A percentile compares a stretch with the other conserved stretches of the same genome.
Conservation (phyloP, 2,888 invertebrate species). For the Lepetodrilus schrolli region DNA sequence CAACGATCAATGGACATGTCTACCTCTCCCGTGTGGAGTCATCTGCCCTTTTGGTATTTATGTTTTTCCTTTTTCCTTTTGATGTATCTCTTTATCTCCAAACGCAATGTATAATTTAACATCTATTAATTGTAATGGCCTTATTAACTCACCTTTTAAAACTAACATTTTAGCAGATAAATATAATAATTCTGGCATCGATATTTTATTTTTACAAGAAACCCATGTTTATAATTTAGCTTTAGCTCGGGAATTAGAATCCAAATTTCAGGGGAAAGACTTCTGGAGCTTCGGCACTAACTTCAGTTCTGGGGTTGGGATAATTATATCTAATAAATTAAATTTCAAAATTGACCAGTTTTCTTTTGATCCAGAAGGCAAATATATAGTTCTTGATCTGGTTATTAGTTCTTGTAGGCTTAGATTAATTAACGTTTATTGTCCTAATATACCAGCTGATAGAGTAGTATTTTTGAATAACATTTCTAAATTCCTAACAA, state of each 20-base stretch:
- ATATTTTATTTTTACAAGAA: constrained; percentile 25
- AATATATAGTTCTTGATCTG: background rate
- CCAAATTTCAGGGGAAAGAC: background rate
- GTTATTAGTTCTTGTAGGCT: background rate
- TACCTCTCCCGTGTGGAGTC: background rate
- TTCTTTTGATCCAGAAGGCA: background rate
- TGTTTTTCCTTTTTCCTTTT: background rate
- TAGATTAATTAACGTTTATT: constrained; percentile 13
- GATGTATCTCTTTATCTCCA: background rate
- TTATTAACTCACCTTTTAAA: background rate
- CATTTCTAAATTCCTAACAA: background rate
- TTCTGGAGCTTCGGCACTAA: constrained; percentile 23
- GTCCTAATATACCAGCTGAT: background rate
- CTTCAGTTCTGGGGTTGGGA: background rate
- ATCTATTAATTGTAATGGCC: constrained; percentile 5
- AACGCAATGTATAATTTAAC: background rate
- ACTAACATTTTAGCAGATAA: constrained; percentile 36
- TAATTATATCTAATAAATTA: background rate
- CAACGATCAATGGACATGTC: background rate
- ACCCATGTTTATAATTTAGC: constrained; percentile 8
- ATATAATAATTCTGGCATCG: constrained; percentile 37
- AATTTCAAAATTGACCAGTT: background rate
- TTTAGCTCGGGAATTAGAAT: background rate
- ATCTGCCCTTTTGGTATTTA: background rate
- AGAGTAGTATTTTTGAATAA: background rate